These are phyloP conservation scores for Parnassius apollo DNA, from an alignment of 2,888 invertebrate genomes.

Conservation along the genomic window DNA sequence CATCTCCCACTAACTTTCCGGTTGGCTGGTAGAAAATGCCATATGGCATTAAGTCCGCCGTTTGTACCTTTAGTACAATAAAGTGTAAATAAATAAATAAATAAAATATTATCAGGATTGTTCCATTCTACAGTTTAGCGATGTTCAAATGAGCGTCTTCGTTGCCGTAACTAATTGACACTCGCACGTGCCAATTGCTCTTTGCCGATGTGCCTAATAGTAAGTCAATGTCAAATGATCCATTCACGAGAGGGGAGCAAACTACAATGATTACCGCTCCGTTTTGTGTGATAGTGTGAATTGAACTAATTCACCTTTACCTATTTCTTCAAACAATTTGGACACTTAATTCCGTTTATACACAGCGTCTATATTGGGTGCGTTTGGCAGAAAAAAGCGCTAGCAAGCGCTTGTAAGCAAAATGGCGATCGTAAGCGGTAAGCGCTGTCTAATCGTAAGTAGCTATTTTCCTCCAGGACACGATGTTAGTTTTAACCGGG, in stretches of 20 bases:
- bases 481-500: no score
- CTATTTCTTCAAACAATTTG: background rate
- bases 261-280: background rate
- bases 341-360: background rate
- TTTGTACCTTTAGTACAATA: no score
- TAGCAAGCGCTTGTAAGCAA: no score
- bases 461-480: no score
- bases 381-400: no score
- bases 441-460: no score
- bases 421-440: no score
- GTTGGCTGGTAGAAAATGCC: no score
- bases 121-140: conserved; percentile 14
- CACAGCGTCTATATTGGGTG: background rate
- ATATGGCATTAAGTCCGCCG: no score
- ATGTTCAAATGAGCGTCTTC: conserved; percentile 13
- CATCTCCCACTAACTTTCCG: no score
- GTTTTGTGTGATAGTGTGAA: conserved; percentile 6
- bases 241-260: conserved; percentile 43
- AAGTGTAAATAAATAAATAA: no score
- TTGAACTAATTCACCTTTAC: background rate
- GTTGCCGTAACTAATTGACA: conserved; percentile 31
- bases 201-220: conserved; percentile 27
- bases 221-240: conserved; percentile 54
- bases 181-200: conserved; percentile 24
- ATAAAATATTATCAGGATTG: conserved; percentile 21